phyloP scores from a whole-genome alignment of 2,797 vertebrate genomes.

The Bryconaethiops microstoma region DNA sequence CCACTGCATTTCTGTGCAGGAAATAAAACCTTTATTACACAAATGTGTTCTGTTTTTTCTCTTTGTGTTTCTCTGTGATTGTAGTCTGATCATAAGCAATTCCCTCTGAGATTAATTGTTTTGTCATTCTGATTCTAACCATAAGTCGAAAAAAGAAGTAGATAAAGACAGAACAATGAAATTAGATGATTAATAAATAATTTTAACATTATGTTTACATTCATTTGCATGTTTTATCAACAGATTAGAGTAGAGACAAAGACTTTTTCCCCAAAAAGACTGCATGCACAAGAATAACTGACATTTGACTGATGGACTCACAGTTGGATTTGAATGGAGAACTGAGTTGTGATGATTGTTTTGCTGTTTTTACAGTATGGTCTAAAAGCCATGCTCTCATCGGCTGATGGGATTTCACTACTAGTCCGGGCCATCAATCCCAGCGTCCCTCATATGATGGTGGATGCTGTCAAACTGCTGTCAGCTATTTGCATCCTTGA shows the following conservation, averaged over 20 bases:
- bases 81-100: too few relatives aligned
- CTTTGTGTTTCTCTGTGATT: too few relatives aligned
- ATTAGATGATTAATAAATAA: too few relatives aligned
- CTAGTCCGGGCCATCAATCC: slow-evolving; percentile 88
- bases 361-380: slow-evolving; percentile 77
- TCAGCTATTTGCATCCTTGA: slow-evolving; percentile 92
- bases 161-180: too few relatives aligned
- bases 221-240: background rate
- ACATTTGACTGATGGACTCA: background rate
- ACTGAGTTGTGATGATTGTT: background rate
- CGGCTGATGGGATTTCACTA: slow-evolving; percentile 85
- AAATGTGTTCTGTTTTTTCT: too few relatives aligned
- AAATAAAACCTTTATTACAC: too few relatives aligned
- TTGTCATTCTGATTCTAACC: too few relatives aligned
- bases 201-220: too few relatives aligned
- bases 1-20: background rate
- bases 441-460: slow-evolving; percentile 88
- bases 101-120: too few relatives aligned
- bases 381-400: slow-evolving; percentile 88
- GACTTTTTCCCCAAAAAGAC: background rate
- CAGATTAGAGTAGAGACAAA: too few relatives aligned
- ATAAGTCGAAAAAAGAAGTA: too few relatives aligned
- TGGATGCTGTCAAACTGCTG: slow-evolving; percentile 86
- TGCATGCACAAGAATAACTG: background rate
- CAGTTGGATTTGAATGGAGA: background rate